Conservation (phyloP, 2,888 invertebrate species). For the Seira ritae region DNA sequence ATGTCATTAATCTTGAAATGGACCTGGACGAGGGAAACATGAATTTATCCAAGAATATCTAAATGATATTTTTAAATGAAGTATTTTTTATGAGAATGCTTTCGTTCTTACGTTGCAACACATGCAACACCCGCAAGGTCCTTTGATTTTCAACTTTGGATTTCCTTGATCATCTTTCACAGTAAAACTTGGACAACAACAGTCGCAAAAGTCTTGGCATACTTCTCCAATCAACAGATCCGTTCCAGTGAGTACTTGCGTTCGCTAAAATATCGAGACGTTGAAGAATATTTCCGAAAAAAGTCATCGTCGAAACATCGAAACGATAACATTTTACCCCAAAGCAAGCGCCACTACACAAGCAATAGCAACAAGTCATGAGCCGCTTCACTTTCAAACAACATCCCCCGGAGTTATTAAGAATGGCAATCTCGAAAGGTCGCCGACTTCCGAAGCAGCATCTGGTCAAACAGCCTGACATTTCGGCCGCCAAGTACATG, state of each 20-base stretch:
- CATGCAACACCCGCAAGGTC: not conserved
- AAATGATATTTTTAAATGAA: too few relatives aligned
- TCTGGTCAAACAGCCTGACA: not conserved
- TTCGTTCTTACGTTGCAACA: too few relatives aligned
- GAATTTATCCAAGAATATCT: too few relatives aligned
- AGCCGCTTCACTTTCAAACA: not conserved
- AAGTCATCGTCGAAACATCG: too few relatives aligned
- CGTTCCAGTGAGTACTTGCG: not conserved
- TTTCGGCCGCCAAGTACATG: not conserved
- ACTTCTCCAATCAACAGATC: conserved; percentile 13
- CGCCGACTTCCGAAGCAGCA: not conserved
- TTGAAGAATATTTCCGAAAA: too few relatives aligned
- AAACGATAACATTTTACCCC: too few relatives aligned
- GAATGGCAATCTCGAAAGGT: not conserved
- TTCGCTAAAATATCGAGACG: too few relatives aligned
- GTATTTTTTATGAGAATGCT: too few relatives aligned
- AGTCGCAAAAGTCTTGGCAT: not conserved
- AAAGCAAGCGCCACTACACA: not conserved
- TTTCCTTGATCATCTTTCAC: not conserved
- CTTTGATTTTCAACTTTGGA: not conserved
- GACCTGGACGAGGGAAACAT: too few relatives aligned
- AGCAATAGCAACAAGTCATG: not conserved
- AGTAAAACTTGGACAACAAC: not conserved
- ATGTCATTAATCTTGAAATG: not conserved
- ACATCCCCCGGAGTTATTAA: not conserved